phyloP scores from a whole-genome alignment of 2,113 vertebrate genomes.

The Archilochus colubris region DNA sequence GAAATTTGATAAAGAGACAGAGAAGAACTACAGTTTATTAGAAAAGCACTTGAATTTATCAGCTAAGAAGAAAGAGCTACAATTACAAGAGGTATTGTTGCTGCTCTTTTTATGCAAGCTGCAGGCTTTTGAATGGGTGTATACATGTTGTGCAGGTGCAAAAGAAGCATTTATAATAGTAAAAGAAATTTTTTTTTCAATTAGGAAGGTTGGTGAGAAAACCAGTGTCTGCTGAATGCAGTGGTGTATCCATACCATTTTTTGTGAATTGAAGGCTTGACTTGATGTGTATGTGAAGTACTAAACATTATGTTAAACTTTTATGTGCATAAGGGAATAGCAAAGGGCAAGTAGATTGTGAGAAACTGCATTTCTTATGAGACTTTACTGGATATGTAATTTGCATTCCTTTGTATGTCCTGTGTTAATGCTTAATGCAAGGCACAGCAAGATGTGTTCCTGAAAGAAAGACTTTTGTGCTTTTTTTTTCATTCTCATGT shows the following conservation, averaged over 20 bases:
- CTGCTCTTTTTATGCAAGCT: background rate
- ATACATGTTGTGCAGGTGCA: background rate
- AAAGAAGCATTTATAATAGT: background rate
- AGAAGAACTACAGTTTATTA: constrained; percentile 95
- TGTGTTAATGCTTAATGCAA: background rate
- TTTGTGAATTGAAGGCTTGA: background rate
- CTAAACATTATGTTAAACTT: background rate
- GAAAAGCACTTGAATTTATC: constrained; percentile 96
- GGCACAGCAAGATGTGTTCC: background rate
- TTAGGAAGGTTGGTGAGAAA: background rate
- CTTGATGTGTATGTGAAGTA: background rate
- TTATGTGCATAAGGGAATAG: background rate
- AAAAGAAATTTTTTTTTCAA: background rate
- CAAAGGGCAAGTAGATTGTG: background rate
- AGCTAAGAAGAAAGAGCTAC: constrained; percentile 95
- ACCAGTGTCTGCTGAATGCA: background rate
- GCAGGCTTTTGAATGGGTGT: background rate
- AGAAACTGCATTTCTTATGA: background rate
- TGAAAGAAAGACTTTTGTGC: background rate
- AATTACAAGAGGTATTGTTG: constrained; percentile 90
- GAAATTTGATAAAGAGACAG: constrained; percentile 97
- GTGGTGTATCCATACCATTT: background rate
- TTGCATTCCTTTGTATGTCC: background rate
- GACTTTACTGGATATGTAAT: background rate
- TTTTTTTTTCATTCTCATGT: background rate